A percentile compares a stretch with the other conserved stretches of the same genome.
phyloP scores from a whole-genome alignment of 1,140 invertebrate species.

The Vollenhovia emeryi region DNA sequence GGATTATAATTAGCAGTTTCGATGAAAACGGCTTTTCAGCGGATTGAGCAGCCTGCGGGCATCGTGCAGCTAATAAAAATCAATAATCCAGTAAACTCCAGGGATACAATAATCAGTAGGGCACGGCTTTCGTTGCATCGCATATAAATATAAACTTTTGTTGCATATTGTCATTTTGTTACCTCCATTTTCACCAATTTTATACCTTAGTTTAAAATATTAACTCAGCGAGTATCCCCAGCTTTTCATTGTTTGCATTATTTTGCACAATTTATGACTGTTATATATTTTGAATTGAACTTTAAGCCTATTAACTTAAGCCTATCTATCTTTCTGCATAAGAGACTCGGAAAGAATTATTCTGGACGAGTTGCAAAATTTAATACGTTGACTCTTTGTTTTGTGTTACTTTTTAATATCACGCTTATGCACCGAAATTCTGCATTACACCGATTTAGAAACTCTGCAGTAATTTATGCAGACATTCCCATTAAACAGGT shows the following conservation, averaged over 20 bases:
- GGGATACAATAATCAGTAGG: constrained; percentile 37
- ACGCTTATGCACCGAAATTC: neutral
- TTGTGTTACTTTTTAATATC: neutral
- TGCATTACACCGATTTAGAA: neutral
- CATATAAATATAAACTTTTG: neutral
- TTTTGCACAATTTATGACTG: neutral
- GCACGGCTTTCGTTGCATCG: neutral
- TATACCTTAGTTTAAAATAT: neutral
- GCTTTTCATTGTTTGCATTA: neutral
- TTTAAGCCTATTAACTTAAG: no score
- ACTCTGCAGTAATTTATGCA: neutral
- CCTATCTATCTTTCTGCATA: no score
- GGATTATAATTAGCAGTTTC: constrained; percentile 54
- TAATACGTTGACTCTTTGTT: neutral
- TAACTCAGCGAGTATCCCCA: neutral
- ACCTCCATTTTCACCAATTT: neutral
- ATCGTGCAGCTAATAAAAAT: constrained; percentile 53
- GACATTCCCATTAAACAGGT: constrained; percentile 11
- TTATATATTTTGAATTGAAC: neutral
- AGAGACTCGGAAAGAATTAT: neutral
- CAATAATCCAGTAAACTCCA: constrained; percentile 44
- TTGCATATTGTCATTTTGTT: neutral
- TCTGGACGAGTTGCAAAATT: neutral
- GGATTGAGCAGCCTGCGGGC: constrained; percentile 21
- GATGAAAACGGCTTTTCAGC: constrained; percentile 52